A percentile compares a stretch with the other conserved stretches of the same genome.
Evolutionary conservation across 2,888 invertebrate species (phyloP).

Genomic region (Acronicta psi): DNA sequence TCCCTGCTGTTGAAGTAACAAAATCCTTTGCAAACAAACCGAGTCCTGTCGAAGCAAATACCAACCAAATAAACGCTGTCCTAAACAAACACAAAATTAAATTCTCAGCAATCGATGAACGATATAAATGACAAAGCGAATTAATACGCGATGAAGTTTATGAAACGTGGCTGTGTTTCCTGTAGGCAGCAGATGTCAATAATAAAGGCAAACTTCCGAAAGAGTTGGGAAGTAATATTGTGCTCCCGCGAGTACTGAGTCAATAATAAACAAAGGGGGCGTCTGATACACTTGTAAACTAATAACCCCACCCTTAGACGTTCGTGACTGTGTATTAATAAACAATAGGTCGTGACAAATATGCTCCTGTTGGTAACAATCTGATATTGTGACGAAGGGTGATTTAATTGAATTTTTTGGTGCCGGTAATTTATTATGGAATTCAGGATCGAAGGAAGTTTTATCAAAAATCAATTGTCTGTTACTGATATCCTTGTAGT

Average conservation of each 20-base stretch:
- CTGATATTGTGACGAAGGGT: slow-evolving; percentile 62
- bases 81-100: slow-evolving; percentile 48
- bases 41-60: slow-evolving; percentile 26
- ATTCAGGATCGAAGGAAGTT: slow-evolving; percentile 9
- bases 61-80: slow-evolving; percentile 30
- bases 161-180: slow-evolving; percentile 77
- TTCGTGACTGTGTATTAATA: slow-evolving; percentile 77
- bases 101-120: slow-evolving; percentile 53
- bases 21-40: slow-evolving; percentile 32
- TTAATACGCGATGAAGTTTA: slow-evolving; percentile 73
- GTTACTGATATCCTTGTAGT: background rate
- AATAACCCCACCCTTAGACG: slow-evolving; percentile 80
- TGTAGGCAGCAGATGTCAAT: slow-evolving; percentile 86
- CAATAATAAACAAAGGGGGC: slow-evolving; percentile 87
- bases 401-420: slow-evolving; percentile 72
- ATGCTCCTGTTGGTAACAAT: slow-evolving; percentile 66
- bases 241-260: slow-evolving; percentile 74
- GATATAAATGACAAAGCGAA: slow-evolving; percentile 65
- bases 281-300: slow-evolving; percentile 89
- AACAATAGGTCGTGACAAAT: slow-evolving; percentile 77
- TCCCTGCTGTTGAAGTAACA: slow-evolving; percentile 28
- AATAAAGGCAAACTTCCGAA: slow-evolving; percentile 87
- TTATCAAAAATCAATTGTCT: background rate
- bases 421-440: slow-evolving; percentile 18
- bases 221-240: slow-evolving; percentile 86